Evolutionary conservation across 2,888 invertebrate genomes (phyloP), one percentile per base, ranked within the genome.

Genomic region (Macrosoma leucophasiata): DNA sequence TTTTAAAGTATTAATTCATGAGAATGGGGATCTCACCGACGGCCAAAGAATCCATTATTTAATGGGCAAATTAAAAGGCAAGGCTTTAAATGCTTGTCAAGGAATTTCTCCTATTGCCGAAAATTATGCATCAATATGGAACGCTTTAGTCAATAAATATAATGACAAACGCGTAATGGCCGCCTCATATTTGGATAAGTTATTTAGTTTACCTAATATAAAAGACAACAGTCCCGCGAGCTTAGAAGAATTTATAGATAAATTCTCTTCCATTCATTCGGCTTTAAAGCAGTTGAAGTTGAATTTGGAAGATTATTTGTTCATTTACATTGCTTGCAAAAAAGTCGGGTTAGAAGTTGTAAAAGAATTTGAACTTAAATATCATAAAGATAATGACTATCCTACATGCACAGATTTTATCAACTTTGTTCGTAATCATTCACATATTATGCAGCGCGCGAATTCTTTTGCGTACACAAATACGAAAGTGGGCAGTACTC

Each of bases 11-110:
- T 9, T 7, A 13, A 26, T 32, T 32, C 32, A 32, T 13, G 20
- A 32, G 25, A 32, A 32, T 26, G 19, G 5, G 1, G 26, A 32
- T 4, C 17, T 25, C 19, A 26, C 7, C 6, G 26, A 32, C 12
- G 11, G 14, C 25, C 25, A 32, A 13, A 32, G 25, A 32, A 32
- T 32, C 13, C 32, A 32, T 4, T 32, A 32, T n/a, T 25, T 32
- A 21, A 15, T 32, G 26, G 32, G 32, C 8, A 32, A 32, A 26
- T 20, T 32, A 20, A 32, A 24, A 25, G 32, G 32, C 10, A 32
- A 32, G 11, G 32, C 32, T 13, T 13, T 18, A 23, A 31, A 15
- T 31, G 23, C 23, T 31, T 31, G 30, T 18, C 30, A 31, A 13
- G 30, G 30, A 12, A 22, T 31, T 24, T 20, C 23, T 22, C 30